Evolutionary conservation across 2,113 vertebrate species (phyloP).

Genomic region (Petrocephalus zakoni): DNA sequence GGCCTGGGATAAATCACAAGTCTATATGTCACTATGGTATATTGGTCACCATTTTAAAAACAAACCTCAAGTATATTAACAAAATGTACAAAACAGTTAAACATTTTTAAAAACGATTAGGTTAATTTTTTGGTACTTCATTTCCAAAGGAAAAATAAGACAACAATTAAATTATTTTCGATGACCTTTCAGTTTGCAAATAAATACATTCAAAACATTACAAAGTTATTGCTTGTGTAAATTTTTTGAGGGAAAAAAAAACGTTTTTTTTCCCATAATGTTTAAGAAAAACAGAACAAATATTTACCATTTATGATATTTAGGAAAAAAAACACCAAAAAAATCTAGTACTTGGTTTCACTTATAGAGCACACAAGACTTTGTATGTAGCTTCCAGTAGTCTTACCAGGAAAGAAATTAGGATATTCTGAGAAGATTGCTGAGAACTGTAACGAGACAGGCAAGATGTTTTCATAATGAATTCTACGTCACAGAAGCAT

Average conservation of each 20-base stretch:
- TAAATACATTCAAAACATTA: neutral
- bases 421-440: slow-evolving; percentile 52
- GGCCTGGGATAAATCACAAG: neutral
- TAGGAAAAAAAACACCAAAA: neutral
- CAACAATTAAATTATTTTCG: neutral
- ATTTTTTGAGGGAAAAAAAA: neutral
- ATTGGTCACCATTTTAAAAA: neutral
- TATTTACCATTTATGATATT: neutral
- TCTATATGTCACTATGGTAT: neutral
- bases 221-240: neutral
- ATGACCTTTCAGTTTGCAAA: neutral
- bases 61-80: neutral
- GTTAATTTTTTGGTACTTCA: neutral
- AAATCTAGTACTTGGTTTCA: neutral
- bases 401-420: slow-evolving; percentile 24
- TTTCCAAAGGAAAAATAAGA: neutral
- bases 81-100: neutral
- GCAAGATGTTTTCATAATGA: neutral
- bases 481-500: neutral
- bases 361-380: neutral
- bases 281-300: neutral
- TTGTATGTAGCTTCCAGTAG: neutral
- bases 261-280: neutral
- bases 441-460: slow-evolving; percentile 44
- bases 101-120: neutral